Base-by-base conservation (phyloP, 2,113 vertebrate species). In the Cryptotis parvus region DNA sequence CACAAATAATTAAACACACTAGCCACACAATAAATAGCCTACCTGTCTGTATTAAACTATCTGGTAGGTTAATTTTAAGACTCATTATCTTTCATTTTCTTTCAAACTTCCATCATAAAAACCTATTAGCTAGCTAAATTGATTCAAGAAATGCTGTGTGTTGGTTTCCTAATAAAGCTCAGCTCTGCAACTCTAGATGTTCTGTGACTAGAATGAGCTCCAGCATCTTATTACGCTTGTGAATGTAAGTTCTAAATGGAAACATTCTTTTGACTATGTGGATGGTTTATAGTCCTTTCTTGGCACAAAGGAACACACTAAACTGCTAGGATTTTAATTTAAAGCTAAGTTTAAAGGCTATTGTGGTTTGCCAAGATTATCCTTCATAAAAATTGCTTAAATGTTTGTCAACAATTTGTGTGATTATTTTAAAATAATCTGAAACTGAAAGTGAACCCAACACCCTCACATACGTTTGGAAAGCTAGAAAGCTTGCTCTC, bases 391-490 rank as follows among this genome's bases (percentile, higher is more conserved):
- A 96, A 94, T 96, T 89, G 87, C 86, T 93, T 83, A 82, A 96
- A 98, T 96, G 90, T 98, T 98, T 98, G 98, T 98, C 98, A 98
- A 98, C 98, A 98, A 97, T 81, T 97, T 96, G 94, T 95, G 90
- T 94, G 93, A 97, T 97, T 96, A 96, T 70, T 22, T 87, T 80
- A 94, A 97, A 94, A 97, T 92, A 96, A 27, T 95, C 93, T 94
- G 31, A 95, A 87, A 94, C 84, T 72, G 81, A 94, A n/a, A 93
- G 86, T 97, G 96, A 96, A 91, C 82, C 66, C 84, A 97, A 95
- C 26, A 63, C n/a, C 55, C 61, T 87, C 39, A 82, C 72, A 80
- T 87, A 78, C 45, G 94, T 91, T 78, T 55, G 73, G 61, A 88
- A 93, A 84, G n/a, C 77, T 75, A 75, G 77, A 70, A 75, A 66